These are phyloP conservation scores for Catharus ustulatus DNA, from an alignment of 2,797 vertebrate genomes.

Conservation along the genomic window DNA sequence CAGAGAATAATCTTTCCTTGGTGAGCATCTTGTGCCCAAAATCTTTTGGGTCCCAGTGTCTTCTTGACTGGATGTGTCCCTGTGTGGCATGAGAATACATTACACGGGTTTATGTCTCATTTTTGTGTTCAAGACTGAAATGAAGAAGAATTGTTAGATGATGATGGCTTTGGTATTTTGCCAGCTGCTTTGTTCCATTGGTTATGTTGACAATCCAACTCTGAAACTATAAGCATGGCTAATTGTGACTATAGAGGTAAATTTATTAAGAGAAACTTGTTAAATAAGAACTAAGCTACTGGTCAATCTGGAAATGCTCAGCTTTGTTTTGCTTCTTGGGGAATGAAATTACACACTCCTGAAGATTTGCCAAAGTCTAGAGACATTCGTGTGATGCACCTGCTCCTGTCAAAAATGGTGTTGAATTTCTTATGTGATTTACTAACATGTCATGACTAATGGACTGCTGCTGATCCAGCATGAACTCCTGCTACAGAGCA, in stretches of 20 bases:
- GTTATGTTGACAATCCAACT: neutral
- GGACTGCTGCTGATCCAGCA: neutral
- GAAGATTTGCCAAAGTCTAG: neutral
- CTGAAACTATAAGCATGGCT: neutral
- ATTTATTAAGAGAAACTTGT: neutral
- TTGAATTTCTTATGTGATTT: conserved; percentile 40
- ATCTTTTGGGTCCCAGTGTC: neutral
- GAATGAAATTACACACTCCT: neutral
- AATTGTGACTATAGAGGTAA: neutral
- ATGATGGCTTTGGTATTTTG: neutral
- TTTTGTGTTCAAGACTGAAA: neutral
- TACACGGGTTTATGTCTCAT: neutral
- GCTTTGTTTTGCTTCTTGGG: neutral
- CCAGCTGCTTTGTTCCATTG: neutral
- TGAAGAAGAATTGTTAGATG: neutral
- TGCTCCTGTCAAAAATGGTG: neutral
- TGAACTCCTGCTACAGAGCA: neutral
- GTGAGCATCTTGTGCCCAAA: neutral
- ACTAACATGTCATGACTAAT: neutral
- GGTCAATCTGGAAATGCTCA: neutral
- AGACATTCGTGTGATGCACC: neutral
- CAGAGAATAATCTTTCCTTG: neutral
- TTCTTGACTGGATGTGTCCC: neutral
- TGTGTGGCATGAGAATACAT: neutral
- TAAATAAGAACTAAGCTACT: neutral